A percentile compares a stretch with the other conserved stretches of the same genome.
Evolutionary conservation across 2,888 invertebrate species (phyloP).

Genomic region (Pandemis cinnamomeana): DNA sequence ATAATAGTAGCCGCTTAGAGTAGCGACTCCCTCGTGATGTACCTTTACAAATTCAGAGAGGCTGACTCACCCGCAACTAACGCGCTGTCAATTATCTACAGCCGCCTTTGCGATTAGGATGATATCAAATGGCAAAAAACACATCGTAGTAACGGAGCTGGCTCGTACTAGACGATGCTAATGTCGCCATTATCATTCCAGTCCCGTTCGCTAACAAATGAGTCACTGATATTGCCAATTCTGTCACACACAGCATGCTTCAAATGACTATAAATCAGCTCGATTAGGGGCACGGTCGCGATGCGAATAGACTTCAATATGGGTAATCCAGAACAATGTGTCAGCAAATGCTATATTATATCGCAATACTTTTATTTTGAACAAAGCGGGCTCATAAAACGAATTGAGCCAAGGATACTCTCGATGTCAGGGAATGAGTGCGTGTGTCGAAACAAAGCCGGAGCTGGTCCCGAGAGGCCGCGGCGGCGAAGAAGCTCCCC

Average conservation of each 20-base stretch:
- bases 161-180: slow-evolving; percentile 28
- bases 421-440: neutral
- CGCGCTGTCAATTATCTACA: slow-evolving; percentile 29
- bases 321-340: slow-evolving; percentile 25
- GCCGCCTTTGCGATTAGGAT: slow-evolving; percentile 29
- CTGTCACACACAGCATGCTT: slow-evolving; percentile 21
- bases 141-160: slow-evolving; percentile 25
- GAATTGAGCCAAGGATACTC: slow-evolving; percentile 9
- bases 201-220: slow-evolving; percentile 10
- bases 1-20: neutral
- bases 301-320: slow-evolving; percentile 8
- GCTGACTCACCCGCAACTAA: slow-evolving; percentile 26
- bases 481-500: neutral
- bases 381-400: neutral
- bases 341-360: slow-evolving; percentile 14
- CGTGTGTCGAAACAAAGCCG: slow-evolving; percentile 19
- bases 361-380: slow-evolving; percentile 21
- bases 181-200: slow-evolving; percentile 38
- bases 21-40: slow-evolving; percentile 1
- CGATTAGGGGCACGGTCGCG: slow-evolving; percentile 25
- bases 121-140: slow-evolving; percentile 34
- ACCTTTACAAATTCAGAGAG: slow-evolving; percentile 22
- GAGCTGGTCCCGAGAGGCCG: slow-evolving; percentile 4
- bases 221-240: slow-evolving; percentile 33
- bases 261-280: slow-evolving; percentile 14